A percentile compares a stretch with the other conserved stretches of the same genome.
Evolutionary conservation across 1,140 invertebrate genomes (phyloP).

Genomic region (Euwallacea fornicatus): DNA sequence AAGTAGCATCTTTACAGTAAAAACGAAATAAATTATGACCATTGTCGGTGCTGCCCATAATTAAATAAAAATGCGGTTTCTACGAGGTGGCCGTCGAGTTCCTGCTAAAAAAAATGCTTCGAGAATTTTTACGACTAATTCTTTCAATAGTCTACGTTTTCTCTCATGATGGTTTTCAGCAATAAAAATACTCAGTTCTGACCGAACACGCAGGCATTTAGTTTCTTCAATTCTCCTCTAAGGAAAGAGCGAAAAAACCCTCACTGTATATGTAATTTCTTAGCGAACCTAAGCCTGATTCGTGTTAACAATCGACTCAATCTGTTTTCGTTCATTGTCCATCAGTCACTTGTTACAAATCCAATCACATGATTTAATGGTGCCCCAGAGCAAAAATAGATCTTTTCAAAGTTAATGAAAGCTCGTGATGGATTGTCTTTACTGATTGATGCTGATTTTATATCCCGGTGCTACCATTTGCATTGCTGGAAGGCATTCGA

Average conservation of each 20-base stretch:
- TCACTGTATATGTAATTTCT: background rate
- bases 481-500: too few species aligned
- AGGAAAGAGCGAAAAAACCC: background rate
- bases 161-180: conserved; percentile 5
- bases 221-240: background rate
- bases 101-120: conserved; percentile 12
- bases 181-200: background rate
- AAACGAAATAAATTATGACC: conserved; percentile 22
- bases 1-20: conserved; percentile 20
- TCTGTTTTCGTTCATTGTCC: background rate
- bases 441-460: too few species aligned
- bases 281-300: background rate
- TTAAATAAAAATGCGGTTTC: conserved; percentile 26
- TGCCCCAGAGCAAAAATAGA: background rate
- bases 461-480: too few species aligned
- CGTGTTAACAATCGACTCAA: background rate
- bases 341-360: background rate
- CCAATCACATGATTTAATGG: background rate
- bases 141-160: conserved; percentile 7
- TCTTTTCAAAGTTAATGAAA: background rate
- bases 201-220: background rate
- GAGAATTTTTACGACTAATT: conserved; percentile 13
- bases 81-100: conserved; percentile 16
- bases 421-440: background rate
- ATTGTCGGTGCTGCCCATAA: conserved; percentile 17